Evolutionary conservation across 1,140 invertebrate species (phyloP).

Genomic region (Myzus persicae): DNA sequence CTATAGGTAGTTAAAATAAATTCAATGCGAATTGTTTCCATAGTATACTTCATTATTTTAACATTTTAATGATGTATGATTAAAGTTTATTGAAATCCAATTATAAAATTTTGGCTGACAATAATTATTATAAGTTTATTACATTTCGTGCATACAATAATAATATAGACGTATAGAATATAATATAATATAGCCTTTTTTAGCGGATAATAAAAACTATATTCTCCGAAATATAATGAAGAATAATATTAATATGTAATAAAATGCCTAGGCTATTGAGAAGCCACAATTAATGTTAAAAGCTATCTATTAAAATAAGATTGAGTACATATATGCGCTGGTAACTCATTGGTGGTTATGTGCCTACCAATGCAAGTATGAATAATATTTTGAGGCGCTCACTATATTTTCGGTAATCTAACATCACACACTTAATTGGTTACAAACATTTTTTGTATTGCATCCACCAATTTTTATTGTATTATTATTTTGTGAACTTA

Average conservation of each 20-base stretch:
- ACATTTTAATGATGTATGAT: not conserved
- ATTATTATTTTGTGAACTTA: too few relatives aligned
- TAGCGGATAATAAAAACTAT: not conserved
- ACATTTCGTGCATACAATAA: not conserved
- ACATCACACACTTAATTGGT: too few relatives aligned
- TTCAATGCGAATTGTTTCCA: not conserved
- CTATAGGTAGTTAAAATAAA: not conserved
- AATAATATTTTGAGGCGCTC: too few relatives aligned
- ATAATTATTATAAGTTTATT: not conserved
- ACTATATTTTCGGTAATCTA: too few relatives aligned
- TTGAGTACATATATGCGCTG: too few relatives aligned
- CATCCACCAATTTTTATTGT: too few relatives aligned
- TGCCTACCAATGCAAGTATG: too few relatives aligned
- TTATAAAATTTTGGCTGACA: not conserved
- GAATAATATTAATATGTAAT: not conserved
- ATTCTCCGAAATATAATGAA: not conserved
- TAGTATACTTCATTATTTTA: not conserved
- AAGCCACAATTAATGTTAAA: too few relatives aligned
- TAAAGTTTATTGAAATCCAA: not conserved
- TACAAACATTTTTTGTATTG: too few relatives aligned
- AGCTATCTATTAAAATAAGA: too few relatives aligned
- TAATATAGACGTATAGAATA: not conserved
- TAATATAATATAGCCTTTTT: not conserved
- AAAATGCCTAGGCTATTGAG: not conserved
- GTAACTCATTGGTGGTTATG: too few relatives aligned